phyloP scores from a whole-genome alignment of 2,113 vertebrate genomes.

The Osmerus mordax region DNA sequence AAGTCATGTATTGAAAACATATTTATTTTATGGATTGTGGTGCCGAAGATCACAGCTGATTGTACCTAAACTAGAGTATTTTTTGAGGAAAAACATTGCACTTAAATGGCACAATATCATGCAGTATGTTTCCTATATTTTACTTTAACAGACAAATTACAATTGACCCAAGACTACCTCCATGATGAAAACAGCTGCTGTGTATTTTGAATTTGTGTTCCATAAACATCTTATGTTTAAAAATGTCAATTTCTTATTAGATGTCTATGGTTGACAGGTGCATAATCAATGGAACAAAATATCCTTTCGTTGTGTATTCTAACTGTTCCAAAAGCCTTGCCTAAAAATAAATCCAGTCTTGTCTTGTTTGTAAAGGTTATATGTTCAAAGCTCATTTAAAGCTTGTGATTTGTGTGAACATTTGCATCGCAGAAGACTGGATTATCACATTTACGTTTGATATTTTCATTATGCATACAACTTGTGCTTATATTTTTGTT shows the following conservation, averaged over 20 bases:
- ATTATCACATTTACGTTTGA: background rate
- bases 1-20: background rate
- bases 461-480: slow-evolving; percentile 6
- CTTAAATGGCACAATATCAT: slow-evolving; percentile 5
- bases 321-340: no score
- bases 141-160: background rate
- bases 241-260: no score
- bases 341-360: no score
- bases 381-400: background rate
- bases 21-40: background rate
- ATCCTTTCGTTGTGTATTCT: no score
- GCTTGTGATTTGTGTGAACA: slow-evolving; percentile 20
- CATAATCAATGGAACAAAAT: no score
- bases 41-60: background rate
- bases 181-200: background rate
- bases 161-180: slow-evolving; percentile 31
- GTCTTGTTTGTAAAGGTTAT: no score
- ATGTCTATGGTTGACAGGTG: no score
- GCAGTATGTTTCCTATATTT: background rate
- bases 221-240: no score
- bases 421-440: slow-evolving; percentile 5
- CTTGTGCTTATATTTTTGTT: background rate
- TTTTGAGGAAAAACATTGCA: background rate
- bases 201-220: no score
- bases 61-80: background rate